phyloP scores from a whole-genome alignment of 1,140 invertebrate genomes.

The Drosophila burlai region DNA sequence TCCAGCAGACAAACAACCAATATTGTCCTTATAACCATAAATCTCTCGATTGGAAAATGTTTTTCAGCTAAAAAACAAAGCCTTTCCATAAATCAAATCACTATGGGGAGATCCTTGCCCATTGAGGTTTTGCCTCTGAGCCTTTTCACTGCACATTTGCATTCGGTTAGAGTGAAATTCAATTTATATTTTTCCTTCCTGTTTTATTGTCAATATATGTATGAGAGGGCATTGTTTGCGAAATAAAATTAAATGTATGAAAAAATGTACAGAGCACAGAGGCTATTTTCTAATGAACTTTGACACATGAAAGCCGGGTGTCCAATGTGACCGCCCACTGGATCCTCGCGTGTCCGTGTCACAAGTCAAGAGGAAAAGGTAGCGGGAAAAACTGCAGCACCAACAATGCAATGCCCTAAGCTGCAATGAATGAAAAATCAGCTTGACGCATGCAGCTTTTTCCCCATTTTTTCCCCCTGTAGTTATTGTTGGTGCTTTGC shows the following conservation, averaged over 20 bases:
- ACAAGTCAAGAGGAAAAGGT: constrained; percentile 60
- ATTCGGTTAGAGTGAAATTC: constrained; percentile 54
- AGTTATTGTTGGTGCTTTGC: constrained; percentile 2
- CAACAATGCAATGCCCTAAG: constrained; percentile 46
- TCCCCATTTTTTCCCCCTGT: not conserved
- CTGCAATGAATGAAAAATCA: constrained; percentile 81
- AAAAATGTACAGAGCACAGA: constrained; percentile 40
- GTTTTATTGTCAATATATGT: constrained; percentile 5
- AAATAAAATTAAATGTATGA: constrained; percentile 29
- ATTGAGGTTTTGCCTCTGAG: constrained; percentile 37
- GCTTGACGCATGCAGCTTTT: constrained; percentile 76
- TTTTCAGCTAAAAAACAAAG: constrained; percentile 23
- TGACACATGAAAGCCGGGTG: constrained; percentile 54
- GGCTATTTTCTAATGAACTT: constrained; percentile 77
- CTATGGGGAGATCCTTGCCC: constrained; percentile 27
- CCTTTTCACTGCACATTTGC: constrained; percentile 52
- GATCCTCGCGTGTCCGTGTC: constrained; percentile 66
- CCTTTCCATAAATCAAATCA: constrained; percentile 64
- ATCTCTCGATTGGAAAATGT: constrained; percentile 43
- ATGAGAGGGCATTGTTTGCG: constrained; percentile 3
- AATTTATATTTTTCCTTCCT: constrained; percentile 47
- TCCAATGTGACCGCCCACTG: not conserved
- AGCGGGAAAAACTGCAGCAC: constrained; percentile 42
- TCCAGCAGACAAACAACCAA: constrained; percentile 31
- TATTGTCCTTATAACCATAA: constrained; percentile 52